Percentiles rank a stretch among this genome's conserved stretches.
These are phyloP conservation scores for Gandaritis pyraliata DNA, from an alignment of 2,888 invertebrate species.

Conservation along the genomic window DNA sequence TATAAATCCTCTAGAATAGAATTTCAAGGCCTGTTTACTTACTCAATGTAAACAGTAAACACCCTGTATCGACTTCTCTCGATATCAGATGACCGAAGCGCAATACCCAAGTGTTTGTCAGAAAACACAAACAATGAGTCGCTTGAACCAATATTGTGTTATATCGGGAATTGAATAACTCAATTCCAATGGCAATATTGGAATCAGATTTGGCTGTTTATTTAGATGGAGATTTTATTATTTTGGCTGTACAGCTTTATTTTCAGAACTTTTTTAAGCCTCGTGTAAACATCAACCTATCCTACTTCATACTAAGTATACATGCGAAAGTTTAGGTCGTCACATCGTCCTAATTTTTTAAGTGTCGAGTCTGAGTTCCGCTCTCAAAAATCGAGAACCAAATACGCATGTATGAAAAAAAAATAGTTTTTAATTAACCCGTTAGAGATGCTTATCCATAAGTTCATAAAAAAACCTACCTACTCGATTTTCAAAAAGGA, in stretches of 20 bases:
- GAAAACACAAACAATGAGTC: conserved; percentile 36
- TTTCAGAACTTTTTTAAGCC: no score
- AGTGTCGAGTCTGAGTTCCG: no score
- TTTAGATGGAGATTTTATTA: conserved; percentile 15
- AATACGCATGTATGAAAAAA: no score
- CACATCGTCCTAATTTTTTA: no score
- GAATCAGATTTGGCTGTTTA: conserved; percentile 28
- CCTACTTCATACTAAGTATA: background rate
- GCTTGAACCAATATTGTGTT: conserved; percentile 31
- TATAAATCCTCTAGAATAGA: background rate
- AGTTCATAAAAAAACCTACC: no score
- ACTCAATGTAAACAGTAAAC: background rate
- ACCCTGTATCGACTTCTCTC: conserved; percentile 16
- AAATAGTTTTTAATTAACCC: no score
- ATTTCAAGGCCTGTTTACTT: background rate
- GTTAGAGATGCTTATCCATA: no score
- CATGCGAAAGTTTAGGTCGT: no score
- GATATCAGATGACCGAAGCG: conserved; percentile 36
- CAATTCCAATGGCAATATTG: conserved; percentile 25
- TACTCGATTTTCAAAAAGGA: no score
- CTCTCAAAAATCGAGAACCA: no score
- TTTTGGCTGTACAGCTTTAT: background rate
- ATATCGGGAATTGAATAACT: conserved; percentile 26
- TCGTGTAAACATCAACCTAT: no score
- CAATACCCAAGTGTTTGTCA: conserved; percentile 49